phyloP scores from a whole-genome alignment of 2,113 vertebrate species.

The Grus americana region DNA sequence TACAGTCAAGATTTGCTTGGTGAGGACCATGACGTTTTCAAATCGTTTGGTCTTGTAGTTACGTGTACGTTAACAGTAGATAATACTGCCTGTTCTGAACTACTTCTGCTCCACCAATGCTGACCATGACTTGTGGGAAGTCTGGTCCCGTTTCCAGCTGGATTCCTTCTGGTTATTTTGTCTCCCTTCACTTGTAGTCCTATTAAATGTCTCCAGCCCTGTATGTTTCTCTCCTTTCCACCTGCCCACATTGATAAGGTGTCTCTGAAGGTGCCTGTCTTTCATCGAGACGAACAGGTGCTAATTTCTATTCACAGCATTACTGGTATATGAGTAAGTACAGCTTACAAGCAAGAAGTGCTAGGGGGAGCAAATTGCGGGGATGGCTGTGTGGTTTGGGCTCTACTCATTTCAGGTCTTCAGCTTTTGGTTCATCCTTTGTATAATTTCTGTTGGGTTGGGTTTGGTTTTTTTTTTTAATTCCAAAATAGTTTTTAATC shows the following conservation, averaged over 20 bases:
- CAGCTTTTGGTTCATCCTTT: neutral
- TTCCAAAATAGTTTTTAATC: neutral
- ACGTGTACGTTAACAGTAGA: neutral
- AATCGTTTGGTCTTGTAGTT: neutral
- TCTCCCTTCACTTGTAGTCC: neutral
- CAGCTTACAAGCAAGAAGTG: neutral
- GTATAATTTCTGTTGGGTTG: neutral
- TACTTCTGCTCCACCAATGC: neutral
- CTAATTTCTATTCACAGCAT: neutral
- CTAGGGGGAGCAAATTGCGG: neutral
- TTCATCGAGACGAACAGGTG: neutral
- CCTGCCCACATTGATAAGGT: neutral
- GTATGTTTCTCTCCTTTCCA: neutral
- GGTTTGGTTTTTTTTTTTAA: neutral
- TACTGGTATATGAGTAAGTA: neutral
- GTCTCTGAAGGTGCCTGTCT: neutral
- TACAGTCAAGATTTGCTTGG: neutral
- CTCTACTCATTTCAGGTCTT: neutral
- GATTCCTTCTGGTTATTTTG: neutral
- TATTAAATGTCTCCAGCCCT: neutral
- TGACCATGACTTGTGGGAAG: neutral
- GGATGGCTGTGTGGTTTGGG: neutral
- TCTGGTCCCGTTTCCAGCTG: neutral
- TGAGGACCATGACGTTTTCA: neutral
- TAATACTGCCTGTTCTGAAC: neutral